Percentiles rank a stretch among this genome's conserved stretches.
These are phyloP conservation scores for Leptinotarsa peninsularis DNA, from an alignment of 2,888 invertebrate species.

Conservation along the genomic window DNA sequence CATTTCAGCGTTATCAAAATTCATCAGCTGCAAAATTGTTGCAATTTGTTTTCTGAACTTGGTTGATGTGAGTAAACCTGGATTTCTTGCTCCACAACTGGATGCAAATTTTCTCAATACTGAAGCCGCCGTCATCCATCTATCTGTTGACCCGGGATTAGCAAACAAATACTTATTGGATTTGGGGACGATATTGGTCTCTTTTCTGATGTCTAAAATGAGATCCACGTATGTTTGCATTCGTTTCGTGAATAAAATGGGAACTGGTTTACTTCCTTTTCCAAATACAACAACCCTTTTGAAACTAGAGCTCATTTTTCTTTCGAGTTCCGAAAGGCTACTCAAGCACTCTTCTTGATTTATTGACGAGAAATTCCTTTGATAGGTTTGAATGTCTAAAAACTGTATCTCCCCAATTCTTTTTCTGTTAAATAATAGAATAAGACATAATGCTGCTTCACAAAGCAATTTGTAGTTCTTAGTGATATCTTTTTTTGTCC, in stretches of 20 bases:
- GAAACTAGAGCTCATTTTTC: slow-evolving; percentile 31
- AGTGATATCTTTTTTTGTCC: neutral
- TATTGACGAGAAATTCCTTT: slow-evolving; percentile 16
- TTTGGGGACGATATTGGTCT: slow-evolving; percentile 33
- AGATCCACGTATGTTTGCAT: slow-evolving; percentile 29
- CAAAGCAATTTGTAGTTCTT: slow-evolving; percentile 3
- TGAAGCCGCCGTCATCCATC: slow-evolving; percentile 44
- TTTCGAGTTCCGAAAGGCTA: slow-evolving; percentile 36
- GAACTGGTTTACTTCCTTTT: slow-evolving; percentile 43
- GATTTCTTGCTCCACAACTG: slow-evolving; percentile 45
- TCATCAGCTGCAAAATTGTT: slow-evolving; percentile 43
- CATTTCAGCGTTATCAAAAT: slow-evolving; percentile 24
- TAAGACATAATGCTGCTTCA: neutral
- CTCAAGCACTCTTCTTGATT: slow-evolving; percentile 37
- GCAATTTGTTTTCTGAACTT: slow-evolving; percentile 45
- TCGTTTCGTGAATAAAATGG: slow-evolving; percentile 40
- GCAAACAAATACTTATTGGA: slow-evolving; percentile 42
- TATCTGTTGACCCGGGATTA: slow-evolving; percentile 29
- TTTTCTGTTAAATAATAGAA: slow-evolving; percentile 17
- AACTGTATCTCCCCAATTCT: slow-evolving; percentile 23
- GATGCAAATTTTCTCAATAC: slow-evolving; percentile 36
- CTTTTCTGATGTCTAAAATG: slow-evolving; percentile 26
- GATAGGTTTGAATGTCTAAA: slow-evolving; percentile 21
- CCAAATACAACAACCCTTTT: slow-evolving; percentile 40
- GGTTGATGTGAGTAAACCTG: slow-evolving; percentile 39